phyloP scores from a whole-genome alignment of 2,888 invertebrate species.

The Selenia dentaria region DNA sequence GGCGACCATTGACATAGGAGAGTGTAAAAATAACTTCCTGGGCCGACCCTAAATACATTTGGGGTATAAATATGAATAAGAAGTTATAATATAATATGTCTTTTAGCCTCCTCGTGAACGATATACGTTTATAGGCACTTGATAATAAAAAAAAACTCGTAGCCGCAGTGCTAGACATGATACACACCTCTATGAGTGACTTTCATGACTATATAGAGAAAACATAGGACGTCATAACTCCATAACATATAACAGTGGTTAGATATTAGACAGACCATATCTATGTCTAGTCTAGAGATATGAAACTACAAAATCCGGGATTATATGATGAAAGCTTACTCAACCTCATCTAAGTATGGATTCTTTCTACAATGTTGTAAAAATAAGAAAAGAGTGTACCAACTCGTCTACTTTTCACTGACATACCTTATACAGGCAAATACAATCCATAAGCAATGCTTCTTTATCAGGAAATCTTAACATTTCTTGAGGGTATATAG shows the following conservation, averaged over 20 bases:
- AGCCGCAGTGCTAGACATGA: no score
- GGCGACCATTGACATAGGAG: no score
- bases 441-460: slow-evolving; percentile 57
- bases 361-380: slow-evolving; percentile 70
- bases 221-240: slow-evolving; percentile 22
- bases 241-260: slow-evolving; percentile 10
- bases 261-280: slow-evolving; percentile 24
- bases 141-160: no score
- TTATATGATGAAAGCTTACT: slow-evolving; percentile 63
- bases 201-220: slow-evolving; percentile 15
- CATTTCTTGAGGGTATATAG: slow-evolving; percentile 30
- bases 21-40: no score
- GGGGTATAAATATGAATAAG: no score
- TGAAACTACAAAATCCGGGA: slow-evolving; percentile 23
- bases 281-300: slow-evolving; percentile 7
- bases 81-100: no score
- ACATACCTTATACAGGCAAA: slow-evolving; percentile 63
- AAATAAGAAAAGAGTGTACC: slow-evolving; percentile 57
- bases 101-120: no score
- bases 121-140: no score
- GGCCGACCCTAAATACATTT: no score
- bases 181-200: background rate
- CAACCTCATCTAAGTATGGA: slow-evolving; percentile 62
- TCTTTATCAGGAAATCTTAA: slow-evolving; percentile 63
- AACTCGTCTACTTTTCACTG: slow-evolving; percentile 66